Base-by-base conservation (phyloP, 2,797 vertebrate genomes). In the Lepilemur septentrionalis region DNA sequence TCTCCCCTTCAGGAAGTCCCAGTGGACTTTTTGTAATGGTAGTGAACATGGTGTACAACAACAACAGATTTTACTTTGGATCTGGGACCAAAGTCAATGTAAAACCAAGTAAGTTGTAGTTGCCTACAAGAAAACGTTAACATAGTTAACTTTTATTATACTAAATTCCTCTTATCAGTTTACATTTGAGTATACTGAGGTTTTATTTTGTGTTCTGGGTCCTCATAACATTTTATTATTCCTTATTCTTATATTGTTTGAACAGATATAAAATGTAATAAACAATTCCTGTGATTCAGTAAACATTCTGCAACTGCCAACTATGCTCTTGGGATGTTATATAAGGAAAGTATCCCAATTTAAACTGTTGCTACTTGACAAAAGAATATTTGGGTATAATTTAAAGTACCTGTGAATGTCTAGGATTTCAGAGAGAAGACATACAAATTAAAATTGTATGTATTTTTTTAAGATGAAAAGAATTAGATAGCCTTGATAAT, bases 1-100 rank as follows among this genome's bases (percentile, higher is more conserved):
- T 50, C n/a, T 73, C 65, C 35, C 35, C 85, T 65, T 82, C 32
- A 91, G 59, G 82, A 88, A 93, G 70, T 50, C 43, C 75, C n/a
- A 73, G 65, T 83, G 80, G 61, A 50, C 75, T 97, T 98, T 98
- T 97, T 95, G 97, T 96, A 94, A 96, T 76, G 96, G 46, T 22
- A 61, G 32, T 46, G 72, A 95, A 61, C 96, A 96, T 1, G 15
- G 98, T 98, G 97, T 70, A 93, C 22, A 57, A 13, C 28, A 0
- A 0, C 22, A 28, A 96, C 61, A 82, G 30, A 82, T 1, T 96
- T 48, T 72, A 90, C 90, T 97, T 98, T 2, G 97, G 98, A 78
- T 81, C 97, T 82, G 98, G 98, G 41, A 98, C 98, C n/a, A 89
- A 84, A 70, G 82, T 98, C 82, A 75, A 1, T 4, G 86, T 98